Evolutionary conservation across 2,888 invertebrate species (phyloP).

Genomic region (Eurytoma californica): DNA sequence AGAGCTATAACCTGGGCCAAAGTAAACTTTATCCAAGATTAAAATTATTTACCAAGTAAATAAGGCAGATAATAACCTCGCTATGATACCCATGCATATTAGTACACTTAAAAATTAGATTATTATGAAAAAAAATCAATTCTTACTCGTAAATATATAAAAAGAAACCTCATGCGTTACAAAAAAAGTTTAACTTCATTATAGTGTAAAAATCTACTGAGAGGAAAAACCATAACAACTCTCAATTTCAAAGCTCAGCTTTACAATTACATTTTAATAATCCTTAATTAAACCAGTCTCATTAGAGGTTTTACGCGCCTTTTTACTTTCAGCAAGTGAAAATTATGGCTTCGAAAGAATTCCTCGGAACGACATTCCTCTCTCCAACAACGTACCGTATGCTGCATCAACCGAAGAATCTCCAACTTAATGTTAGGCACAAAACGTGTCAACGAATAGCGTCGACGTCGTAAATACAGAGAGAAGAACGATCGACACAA

Average conservation of each 20-base stretch:
- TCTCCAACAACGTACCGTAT: too few species aligned
- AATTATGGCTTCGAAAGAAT: too few species aligned
- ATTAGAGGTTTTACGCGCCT: neutral
- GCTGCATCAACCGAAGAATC: too few species aligned
- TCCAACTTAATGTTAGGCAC: too few species aligned
- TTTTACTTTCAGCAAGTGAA: conserved; percentile 31
- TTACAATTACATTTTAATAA: conserved; percentile 42
- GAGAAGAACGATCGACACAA: neutral
- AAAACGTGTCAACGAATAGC: too few species aligned
- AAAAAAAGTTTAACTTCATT: too few species aligned
- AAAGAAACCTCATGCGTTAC: too few species aligned
- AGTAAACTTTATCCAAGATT: conserved; percentile 54
- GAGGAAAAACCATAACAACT: too few species aligned
- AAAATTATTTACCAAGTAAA: conserved; percentile 37
- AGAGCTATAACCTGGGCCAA: conserved; percentile 49
- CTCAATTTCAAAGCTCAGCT: neutral
- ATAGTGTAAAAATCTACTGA: too few species aligned
- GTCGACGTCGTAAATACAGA: neutral
- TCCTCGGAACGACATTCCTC: too few species aligned
- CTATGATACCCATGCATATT: neutral
- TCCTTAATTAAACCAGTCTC: conserved; percentile 29
- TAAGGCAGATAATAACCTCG: neutral
- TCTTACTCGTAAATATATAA: too few species aligned
- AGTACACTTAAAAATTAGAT: too few species aligned
- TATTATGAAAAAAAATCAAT: neutral